Conservation (phyloP, 2,888 invertebrate genomes). For the Amphipoea oculea region DNA sequence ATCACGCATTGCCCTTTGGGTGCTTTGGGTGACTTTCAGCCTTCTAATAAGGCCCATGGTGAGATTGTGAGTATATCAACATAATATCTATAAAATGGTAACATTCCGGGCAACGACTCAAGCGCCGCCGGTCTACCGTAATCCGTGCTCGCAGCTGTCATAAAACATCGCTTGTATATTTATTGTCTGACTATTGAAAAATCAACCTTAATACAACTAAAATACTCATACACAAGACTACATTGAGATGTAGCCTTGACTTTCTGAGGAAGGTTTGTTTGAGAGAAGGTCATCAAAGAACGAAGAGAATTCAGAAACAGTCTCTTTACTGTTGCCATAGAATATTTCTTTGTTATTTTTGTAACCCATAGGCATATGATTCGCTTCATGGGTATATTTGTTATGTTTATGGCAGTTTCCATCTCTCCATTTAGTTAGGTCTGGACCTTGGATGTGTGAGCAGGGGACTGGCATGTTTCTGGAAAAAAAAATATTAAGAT, state of each 20-base stretch:
- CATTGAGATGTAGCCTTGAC: slow-evolving; percentile 19
- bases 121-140: neutral
- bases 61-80: neutral
- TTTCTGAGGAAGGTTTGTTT: slow-evolving; percentile 27
- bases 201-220: neutral
- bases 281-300: slow-evolving; percentile 67
- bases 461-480: slow-evolving; percentile 79
- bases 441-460: slow-evolving; percentile 72
- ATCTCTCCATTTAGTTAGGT: slow-evolving; percentile 78
- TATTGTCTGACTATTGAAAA: neutral
- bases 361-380: slow-evolving; percentile 50
- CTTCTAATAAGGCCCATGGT: no score
- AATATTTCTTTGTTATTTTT: slow-evolving; percentile 41
- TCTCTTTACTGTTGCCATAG: slow-evolving; percentile 33
- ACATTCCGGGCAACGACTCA: no score
- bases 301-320: slow-evolving; percentile 56
- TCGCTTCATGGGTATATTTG: slow-evolving; percentile 56
- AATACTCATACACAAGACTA: neutral
- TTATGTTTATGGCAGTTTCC: slow-evolving; percentile 68
- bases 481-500: slow-evolving; percentile 60
- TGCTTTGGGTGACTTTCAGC: no score
- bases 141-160: neutral
- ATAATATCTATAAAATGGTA: neutral
- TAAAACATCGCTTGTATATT: neutral
- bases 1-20: no score